Evolutionary conservation across 2,113 vertebrate genomes (phyloP).

Genomic region (Tragulus kanchil): DNA sequence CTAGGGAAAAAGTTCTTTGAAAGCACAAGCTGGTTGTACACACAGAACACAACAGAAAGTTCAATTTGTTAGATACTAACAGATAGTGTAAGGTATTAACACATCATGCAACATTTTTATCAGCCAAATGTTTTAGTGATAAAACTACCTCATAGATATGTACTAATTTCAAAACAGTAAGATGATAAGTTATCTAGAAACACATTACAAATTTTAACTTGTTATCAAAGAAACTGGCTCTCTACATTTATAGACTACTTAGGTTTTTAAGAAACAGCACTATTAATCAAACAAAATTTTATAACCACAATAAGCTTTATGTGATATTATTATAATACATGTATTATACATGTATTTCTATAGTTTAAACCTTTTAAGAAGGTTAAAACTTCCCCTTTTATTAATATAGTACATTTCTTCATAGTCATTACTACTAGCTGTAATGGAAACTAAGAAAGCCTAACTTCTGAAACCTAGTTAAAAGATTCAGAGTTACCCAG

Average conservation of each 20-base stretch:
- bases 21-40: not conserved
- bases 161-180: not conserved
- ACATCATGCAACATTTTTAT: slow-evolving; percentile 57
- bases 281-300: slow-evolving; percentile 42
- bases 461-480: not conserved
- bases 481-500: not conserved
- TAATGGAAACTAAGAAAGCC: slow-evolving; percentile 8
- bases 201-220: slow-evolving; percentile 27
- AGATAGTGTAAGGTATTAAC: slow-evolving; percentile 12
- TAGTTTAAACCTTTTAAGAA: slow-evolving; percentile 25
- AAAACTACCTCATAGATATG: not conserved
- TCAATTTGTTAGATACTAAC: slow-evolving; percentile 38
- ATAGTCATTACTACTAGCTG: not conserved
- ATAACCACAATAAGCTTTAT: slow-evolving; percentile 13
- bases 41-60: not conserved
- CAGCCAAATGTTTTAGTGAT: slow-evolving; percentile 13
- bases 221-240: slow-evolving; percentile 28
- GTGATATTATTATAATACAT: slow-evolving; percentile 5
- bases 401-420: slow-evolving; percentile 40
- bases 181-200: not conserved
- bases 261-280: slow-evolving; percentile 1
- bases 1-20: not conserved
- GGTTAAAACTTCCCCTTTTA: slow-evolving; percentile 25
- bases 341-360: not conserved
- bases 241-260: not conserved